phyloP scores from a whole-genome alignment of 2,888 invertebrate species.

The Lacanobia oleracea region DNA sequence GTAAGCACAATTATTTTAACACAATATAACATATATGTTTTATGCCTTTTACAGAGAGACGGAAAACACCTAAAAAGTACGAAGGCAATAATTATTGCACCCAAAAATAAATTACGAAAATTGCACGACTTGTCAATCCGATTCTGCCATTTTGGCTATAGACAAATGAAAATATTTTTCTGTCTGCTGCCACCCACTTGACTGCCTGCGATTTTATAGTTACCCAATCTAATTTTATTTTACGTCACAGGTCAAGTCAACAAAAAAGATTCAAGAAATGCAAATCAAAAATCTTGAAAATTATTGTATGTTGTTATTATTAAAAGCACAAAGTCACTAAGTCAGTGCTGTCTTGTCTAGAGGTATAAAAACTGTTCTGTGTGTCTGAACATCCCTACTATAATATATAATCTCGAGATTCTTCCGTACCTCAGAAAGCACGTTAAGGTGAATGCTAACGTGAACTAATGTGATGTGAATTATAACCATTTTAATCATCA shows the following conservation, averaged over 20 bases:
- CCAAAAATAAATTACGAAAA: slow-evolving; percentile 88
- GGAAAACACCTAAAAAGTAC: slow-evolving; percentile 71
- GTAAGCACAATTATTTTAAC: slow-evolving; percentile 63
- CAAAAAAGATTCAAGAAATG: neutral
- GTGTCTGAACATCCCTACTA: too few relatives aligned
- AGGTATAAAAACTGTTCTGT: neutral
- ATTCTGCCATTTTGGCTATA: slow-evolving; percentile 88
- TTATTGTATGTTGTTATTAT: neutral
- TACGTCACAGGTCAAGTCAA: neutral
- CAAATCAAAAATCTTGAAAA: neutral
- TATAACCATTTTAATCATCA: too few relatives aligned
- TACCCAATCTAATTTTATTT: neutral
- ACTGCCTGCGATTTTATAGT: neutral
- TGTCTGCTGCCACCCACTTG: slow-evolving; percentile 28
- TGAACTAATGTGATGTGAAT: too few relatives aligned
- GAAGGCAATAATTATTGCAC: slow-evolving; percentile 80
- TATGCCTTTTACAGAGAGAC: slow-evolving; percentile 69
- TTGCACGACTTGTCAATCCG: slow-evolving; percentile 87
- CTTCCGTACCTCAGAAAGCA: too few relatives aligned
- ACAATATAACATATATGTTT: slow-evolving; percentile 58
- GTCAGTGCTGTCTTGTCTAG: neutral
- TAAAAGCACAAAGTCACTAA: neutral
- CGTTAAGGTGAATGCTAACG: too few relatives aligned
- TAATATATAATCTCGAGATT: too few relatives aligned
- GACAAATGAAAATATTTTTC: slow-evolving; percentile 67